A percentile compares a stretch with the other conserved stretches of the same genome.
Conservation (phyloP, 2,113 vertebrate genomes). For the Origma solitaria region DNA sequence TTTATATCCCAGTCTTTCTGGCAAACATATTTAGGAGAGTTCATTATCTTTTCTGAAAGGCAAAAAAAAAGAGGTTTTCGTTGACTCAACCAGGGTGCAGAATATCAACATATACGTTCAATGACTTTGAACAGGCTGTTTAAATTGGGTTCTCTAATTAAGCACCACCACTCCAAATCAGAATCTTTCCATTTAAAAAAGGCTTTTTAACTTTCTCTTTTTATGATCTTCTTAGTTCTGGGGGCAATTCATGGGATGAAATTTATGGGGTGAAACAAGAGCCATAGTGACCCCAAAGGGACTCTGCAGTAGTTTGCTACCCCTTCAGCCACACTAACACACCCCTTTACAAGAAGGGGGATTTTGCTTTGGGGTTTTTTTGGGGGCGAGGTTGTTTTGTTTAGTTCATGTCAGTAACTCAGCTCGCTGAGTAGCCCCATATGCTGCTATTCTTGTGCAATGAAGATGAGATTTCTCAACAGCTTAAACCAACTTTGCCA, state of each 20-base stretch:
- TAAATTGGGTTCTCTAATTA: neutral
- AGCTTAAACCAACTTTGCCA: neutral
- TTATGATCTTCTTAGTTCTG: neutral
- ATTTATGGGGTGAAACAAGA: neutral
- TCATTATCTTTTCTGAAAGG: neutral
- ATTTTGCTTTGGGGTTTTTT: neutral
- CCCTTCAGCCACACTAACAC: neutral
- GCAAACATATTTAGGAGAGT: neutral
- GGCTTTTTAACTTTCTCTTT: neutral
- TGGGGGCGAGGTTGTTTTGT: fast-evolving
- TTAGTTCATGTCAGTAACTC: neutral
- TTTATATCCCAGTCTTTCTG: neutral
- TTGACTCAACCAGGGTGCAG: neutral
- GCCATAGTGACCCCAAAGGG: neutral
- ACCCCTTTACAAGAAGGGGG: fast-evolving
- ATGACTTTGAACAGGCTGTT: neutral
- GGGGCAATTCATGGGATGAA: neutral
- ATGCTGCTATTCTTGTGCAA: neutral
- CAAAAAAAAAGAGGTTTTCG: neutral
- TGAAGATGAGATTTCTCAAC: neutral
- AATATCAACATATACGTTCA: neutral
- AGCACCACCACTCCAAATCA: neutral
- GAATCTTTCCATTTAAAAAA: neutral
- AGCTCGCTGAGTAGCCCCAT: neutral
- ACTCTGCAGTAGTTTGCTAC: fast-evolving